Percentiles rank a stretch among this genome's conserved stretches.
Evolutionary conservation across 2,888 invertebrate species (phyloP).

Genomic region (Sipunculus nudus): DNA sequence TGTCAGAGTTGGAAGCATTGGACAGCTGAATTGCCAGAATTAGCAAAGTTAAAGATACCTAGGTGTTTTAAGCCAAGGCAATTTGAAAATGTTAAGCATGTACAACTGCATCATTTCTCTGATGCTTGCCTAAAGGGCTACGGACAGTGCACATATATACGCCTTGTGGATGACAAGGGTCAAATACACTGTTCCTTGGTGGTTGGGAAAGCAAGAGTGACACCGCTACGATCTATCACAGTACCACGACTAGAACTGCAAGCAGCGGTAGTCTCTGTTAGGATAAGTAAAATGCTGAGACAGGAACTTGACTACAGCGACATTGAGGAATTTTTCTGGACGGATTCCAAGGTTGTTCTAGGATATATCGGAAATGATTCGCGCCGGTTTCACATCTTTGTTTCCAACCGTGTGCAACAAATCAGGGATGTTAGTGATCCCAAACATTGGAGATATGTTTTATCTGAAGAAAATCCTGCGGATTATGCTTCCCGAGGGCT

Average conservation of each 20-base stretch:
- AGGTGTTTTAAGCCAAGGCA: background rate
- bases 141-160: constrained; percentile 18
- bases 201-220: constrained; percentile 19
- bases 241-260: constrained; percentile 23
- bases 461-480: constrained; percentile 49
- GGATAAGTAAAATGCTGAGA: constrained; percentile 11
- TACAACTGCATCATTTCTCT: constrained; percentile 25
- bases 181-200: constrained; percentile 20
- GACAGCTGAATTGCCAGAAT: background rate
- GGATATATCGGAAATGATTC: constrained; percentile 31
- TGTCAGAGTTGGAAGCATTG: constrained; percentile 12
- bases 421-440: constrained; percentile 33
- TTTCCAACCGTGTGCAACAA: constrained; percentile 41
- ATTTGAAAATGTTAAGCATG: background rate
- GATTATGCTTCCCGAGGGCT: constrained; percentile 47
- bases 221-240: constrained; percentile 14
- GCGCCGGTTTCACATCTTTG: constrained; percentile 44
- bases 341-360: constrained; percentile 22
- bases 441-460: constrained; percentile 44
- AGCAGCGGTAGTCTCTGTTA: constrained; percentile 17
- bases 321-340: constrained; percentile 23
- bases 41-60: background rate
- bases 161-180: background rate
- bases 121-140: constrained; percentile 24
- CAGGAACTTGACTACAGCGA: constrained; percentile 12